phyloP scores from a whole-genome alignment of 2,113 vertebrate species.

The Uropsilus gracilis region DNA sequence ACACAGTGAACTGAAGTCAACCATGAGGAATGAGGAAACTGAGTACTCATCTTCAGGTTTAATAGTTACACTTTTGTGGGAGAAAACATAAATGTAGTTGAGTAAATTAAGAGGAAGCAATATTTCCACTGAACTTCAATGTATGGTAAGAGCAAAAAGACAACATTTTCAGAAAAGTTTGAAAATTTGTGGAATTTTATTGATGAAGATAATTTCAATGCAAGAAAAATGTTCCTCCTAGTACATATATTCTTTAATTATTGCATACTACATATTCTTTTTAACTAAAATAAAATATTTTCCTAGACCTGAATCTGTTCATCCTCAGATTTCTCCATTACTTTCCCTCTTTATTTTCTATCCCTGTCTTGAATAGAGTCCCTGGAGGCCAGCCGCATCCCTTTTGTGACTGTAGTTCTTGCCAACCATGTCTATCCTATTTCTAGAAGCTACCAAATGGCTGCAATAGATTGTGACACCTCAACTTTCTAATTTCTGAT shows the following conservation, averaged over 20 bases:
- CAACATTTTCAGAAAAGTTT: too few species aligned
- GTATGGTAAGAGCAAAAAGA: background rate
- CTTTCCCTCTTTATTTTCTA: background rate
- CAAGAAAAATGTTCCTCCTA: background rate
- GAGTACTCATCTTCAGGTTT: too few species aligned
- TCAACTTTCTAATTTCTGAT: background rate
- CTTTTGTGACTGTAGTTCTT: background rate
- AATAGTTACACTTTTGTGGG: background rate
- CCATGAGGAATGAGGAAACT: background rate
- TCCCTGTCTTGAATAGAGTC: background rate
- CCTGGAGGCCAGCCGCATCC: background rate
- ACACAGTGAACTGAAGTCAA: background rate
- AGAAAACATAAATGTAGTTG: background rate
- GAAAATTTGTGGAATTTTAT: too few species aligned
- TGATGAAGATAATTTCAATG: background rate
- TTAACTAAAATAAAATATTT: background rate
- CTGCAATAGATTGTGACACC: rapidly evolving
- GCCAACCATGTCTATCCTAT: background rate
- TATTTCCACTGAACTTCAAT: background rate
- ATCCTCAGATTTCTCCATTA: background rate
- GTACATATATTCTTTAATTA: background rate
- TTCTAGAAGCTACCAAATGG: background rate
- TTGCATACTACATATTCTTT: background rate
- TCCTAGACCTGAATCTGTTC: background rate
- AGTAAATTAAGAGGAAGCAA: background rate